Evolutionary conservation across 2,888 invertebrate genomes (phyloP), one percentile per base, ranked within the genome.

Genomic region (Perizoma affinitatum): DNA sequence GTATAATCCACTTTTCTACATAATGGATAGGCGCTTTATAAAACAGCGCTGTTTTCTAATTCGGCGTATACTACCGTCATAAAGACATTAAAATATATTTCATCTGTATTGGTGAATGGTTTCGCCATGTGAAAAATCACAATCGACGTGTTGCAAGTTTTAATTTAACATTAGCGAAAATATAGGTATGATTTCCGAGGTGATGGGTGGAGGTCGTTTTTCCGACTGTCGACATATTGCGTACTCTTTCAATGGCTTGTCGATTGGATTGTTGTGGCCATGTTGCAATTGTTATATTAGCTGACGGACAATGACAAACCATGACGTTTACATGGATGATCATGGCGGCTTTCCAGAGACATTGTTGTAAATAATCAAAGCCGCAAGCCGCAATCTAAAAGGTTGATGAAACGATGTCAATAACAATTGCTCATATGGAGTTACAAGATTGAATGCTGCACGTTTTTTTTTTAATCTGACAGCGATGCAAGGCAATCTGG

Each of bases 241-340:
- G 58, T 45, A 46, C 54, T 60, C 52, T 63, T 62, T 68, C 72
- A 71, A 79, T 63, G 72, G 73, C 76, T 75, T 71, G 47, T 54
- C 54, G 73, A 74, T 72, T 67, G 67, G 63, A 70, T 65, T 54
- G 61, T 76, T 76, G 58, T 74, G 68, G 67, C 11, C 67, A 73
- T 66, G 64, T 67, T 60, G 63, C 67, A 68, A 66, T 67, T 47
- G 38, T n/a, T 45, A 58, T 49, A 61, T 61, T 66, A 56, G 67
- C 65, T 58, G 62, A 55, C 65, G 58, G 61, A 60, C 58, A 57
- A 51, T 68, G 71, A 68, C 63, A 66, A 41, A 22, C 60, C 54
- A 54, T 70, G 61, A 72, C 62, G 66, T 50, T 63, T 54, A 68
- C 71, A 72, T 69, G 67, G 70, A 66, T 65, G 40, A 48, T 41